Evolutionary conservation across 2,113 vertebrate genomes (phyloP), one percentile per base, ranked within the genome.

Genomic region (Protomyctophum bolini): DNA sequence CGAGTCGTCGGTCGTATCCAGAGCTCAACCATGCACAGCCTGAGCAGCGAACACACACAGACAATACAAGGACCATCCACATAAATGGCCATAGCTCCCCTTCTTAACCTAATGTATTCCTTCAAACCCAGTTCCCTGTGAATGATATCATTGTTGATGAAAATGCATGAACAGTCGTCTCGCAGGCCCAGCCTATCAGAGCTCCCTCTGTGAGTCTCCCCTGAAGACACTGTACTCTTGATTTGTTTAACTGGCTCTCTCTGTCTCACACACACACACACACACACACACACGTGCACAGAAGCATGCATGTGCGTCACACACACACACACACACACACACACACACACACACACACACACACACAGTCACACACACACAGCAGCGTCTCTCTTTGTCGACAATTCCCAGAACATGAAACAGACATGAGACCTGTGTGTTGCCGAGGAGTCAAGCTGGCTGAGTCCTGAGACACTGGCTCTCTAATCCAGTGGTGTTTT

Each of bases 401-500:
- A 71, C 85, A 69, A 68, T 85, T 84, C 82, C 81, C 82, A 66
- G 76, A 82, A 81, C 79, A 81, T 52, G 82, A 86, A 87, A 81
- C 81, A 83, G 81, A 73, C 85, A 68, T 78, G 80, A 87, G 76
- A 84, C 72, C 81, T 58, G n/a, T 21, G 58, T 67, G 84, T 83
- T 65, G 64, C 83, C 48, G 65, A 63, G 69, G 85, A 90, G 88
- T 86, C 87, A 81, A 88, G 77, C 86, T 66, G 87, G 66, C 83
- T 71, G 75, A 72, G 79, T 84, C 81, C 75, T 75, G 81, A 85
- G 83, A 86, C 87, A 81, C 70, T 71, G 70, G 79, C 68, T 57
- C 84, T 71, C 75, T 90, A 92, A 91, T 91, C 89, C 88, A 88
- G 66, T 85, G 75, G 79, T 84, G 82, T 86, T 91, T 69, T 85